These are phyloP conservation scores for Spongia lamella DNA, from an alignment of 37 sponge, comb jelly and placozoan genomes.

Conservation along the genomic window DNA sequence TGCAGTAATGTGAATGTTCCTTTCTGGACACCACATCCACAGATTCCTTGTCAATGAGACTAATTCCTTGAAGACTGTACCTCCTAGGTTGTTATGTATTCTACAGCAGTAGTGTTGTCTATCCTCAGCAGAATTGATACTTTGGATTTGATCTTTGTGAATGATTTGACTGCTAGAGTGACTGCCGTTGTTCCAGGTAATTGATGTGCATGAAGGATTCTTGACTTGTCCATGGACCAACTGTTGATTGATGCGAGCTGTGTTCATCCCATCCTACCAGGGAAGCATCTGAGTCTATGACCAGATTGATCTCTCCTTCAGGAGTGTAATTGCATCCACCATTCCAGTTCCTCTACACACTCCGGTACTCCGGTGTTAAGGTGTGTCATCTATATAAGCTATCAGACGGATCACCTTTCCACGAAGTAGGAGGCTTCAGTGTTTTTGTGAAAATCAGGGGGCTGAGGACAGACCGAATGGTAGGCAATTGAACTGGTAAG, in stretches of 20 bases:
- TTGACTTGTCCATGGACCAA: slow-evolving; percentile 17
- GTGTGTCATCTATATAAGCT: slow-evolving; percentile 40
- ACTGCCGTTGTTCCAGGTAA: slow-evolving; percentile 41
- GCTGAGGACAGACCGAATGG: too few relatives aligned
- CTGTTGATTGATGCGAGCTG: background rate
- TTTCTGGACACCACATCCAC: slow-evolving; percentile 27
- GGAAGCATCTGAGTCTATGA: slow-evolving; percentile 45
- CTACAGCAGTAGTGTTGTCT: slow-evolving; percentile 37
- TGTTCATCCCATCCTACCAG: slow-evolving; percentile 38
- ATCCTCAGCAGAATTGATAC: slow-evolving; percentile 13
- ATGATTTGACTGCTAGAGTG: slow-evolving; percentile 22
- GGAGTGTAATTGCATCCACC: slow-evolving; percentile 31
- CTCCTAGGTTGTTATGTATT: slow-evolving; percentile 54
- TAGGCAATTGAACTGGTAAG: too few relatives aligned
- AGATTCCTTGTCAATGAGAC: slow-evolving; percentile 10
- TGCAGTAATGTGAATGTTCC: slow-evolving; percentile 30
- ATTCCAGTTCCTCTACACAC: slow-evolving; percentile 20
- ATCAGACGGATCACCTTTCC: slow-evolving; percentile 19
- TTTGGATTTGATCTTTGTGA: background rate
- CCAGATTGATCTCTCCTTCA: slow-evolving; percentile 1
- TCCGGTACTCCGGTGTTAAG: slow-evolving; percentile 9
- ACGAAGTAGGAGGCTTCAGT: slow-evolving; percentile 24
- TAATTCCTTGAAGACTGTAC: slow-evolving; percentile 20
- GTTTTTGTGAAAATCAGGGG: slow-evolving; percentile 36
- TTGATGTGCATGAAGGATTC: slow-evolving; percentile 44